Percentiles rank a stretch among this genome's conserved stretches.
These are phyloP conservation scores for Clanis bilineata DNA, from an alignment of 2,888 invertebrate genomes.

Conservation along the genomic window DNA sequence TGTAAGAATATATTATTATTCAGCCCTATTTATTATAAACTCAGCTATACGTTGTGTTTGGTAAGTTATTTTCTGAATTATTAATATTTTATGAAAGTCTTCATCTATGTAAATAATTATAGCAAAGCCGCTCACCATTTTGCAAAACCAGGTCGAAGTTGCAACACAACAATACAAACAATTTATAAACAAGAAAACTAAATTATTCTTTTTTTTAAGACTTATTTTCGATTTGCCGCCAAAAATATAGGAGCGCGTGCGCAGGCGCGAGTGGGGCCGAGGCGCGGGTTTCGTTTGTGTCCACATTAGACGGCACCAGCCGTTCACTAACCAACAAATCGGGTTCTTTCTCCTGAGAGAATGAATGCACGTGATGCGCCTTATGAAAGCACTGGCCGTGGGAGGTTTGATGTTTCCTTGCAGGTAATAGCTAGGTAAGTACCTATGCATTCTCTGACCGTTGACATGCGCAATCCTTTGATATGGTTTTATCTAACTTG, in stretches of 20 bases:
- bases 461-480: background rate
- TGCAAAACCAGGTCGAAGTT: background rate
- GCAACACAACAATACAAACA: background rate
- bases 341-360: conserved; percentile 56
- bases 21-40: no score
- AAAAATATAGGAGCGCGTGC: conserved; percentile 34
- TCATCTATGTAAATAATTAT: background rate
- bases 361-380: conserved; percentile 59
- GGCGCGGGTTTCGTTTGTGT: conserved; percentile 62
- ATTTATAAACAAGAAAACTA: conserved; percentile 14
- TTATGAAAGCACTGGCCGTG: conserved; percentile 67
- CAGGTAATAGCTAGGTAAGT: conserved; percentile 1
- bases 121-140: conserved; percentile 7
- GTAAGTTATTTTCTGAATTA: background rate
- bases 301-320: conserved; percentile 38
- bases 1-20: no score
- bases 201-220: background rate
- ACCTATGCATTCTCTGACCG: background rate
- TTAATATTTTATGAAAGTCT: no score
- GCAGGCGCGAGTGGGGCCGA: conserved; percentile 59
- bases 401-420: conserved; percentile 32
- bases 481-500: background rate
- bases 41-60: background rate
- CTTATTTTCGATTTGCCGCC: conserved; percentile 52
- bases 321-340: conserved; percentile 53